Conservation (phyloP, 2,113 vertebrate genomes). For the Pycnonotus jocosus region DNA sequence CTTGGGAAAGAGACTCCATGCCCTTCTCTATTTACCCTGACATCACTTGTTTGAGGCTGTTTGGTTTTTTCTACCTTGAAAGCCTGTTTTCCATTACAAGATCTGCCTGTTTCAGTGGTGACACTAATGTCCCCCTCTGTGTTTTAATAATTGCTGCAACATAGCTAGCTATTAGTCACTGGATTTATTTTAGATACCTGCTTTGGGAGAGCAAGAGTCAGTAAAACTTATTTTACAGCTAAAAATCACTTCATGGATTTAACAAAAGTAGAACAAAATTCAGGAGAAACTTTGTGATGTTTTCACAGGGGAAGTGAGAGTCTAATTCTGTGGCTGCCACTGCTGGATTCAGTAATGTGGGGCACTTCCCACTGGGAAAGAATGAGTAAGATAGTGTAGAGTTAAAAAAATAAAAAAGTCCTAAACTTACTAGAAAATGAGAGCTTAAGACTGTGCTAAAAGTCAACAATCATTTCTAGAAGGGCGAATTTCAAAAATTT, state of each 20-base stretch:
- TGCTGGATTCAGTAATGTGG: conserved; percentile 34
- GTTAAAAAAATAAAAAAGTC: neutral
- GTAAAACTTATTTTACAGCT: neutral
- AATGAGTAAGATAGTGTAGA: neutral
- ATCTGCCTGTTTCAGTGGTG: neutral
- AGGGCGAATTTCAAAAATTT: neutral
- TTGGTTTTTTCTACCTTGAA: neutral
- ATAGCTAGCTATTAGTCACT: neutral
- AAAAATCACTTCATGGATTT: neutral
- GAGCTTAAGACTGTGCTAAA: neutral
- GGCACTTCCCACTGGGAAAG: conserved; percentile 19
- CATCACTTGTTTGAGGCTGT: neutral
- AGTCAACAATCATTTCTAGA: neutral
- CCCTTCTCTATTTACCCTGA: neutral
- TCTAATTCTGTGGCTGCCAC: neutral
- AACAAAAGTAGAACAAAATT: conserved; percentile 17
- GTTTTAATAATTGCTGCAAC: neutral
- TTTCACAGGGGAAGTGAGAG: conserved; percentile 2
- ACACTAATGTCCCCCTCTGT: neutral
- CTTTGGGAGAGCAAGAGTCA: neutral
- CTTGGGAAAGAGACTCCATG: neutral
- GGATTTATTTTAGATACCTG: neutral
- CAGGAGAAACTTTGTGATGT: neutral
- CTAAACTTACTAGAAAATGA: neutral
- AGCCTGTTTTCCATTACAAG: neutral